Conservation (phyloP, 2,797 vertebrate species). For the Diplodus puntazzo region DNA sequence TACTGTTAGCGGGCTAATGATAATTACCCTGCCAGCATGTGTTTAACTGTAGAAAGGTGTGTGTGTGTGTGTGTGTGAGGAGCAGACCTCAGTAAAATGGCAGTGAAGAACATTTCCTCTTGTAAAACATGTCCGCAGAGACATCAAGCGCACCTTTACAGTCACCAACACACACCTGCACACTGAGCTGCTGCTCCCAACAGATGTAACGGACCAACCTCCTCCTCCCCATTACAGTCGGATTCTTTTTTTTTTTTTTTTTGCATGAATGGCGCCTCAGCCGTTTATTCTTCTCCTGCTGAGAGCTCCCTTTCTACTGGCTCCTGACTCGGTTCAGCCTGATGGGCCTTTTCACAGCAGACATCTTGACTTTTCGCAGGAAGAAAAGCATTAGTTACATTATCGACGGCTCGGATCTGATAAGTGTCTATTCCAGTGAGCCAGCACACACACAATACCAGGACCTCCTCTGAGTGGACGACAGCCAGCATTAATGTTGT, state of each 20-base stretch:
- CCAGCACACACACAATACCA: no score
- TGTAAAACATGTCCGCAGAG: background rate
- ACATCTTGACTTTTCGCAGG: no score
- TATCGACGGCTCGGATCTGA: no score
- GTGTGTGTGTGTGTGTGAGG: background rate
- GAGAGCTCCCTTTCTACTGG: background rate
- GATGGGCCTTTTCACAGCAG: no score
- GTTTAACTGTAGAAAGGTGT: conserved; percentile 1
- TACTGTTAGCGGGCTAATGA: background rate
- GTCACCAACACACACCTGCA: background rate
- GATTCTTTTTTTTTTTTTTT: background rate
- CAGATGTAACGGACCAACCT: background rate
- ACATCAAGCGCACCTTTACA: background rate
- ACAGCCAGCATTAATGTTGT: no score
- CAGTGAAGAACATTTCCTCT: conserved; percentile 50
- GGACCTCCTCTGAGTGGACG: no score
- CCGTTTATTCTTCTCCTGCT: background rate
- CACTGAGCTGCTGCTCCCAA: conserved; percentile 2
- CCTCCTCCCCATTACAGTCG: background rate
- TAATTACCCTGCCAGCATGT: background rate
- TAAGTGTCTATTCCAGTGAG: no score
- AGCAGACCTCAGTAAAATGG: conserved; percentile 36
- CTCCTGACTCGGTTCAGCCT: background rate
- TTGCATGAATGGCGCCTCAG: conserved; percentile 5
- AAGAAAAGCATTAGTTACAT: no score